Conservation (phyloP, 2,113 vertebrate genomes). For the Mirza zaza region DNA sequence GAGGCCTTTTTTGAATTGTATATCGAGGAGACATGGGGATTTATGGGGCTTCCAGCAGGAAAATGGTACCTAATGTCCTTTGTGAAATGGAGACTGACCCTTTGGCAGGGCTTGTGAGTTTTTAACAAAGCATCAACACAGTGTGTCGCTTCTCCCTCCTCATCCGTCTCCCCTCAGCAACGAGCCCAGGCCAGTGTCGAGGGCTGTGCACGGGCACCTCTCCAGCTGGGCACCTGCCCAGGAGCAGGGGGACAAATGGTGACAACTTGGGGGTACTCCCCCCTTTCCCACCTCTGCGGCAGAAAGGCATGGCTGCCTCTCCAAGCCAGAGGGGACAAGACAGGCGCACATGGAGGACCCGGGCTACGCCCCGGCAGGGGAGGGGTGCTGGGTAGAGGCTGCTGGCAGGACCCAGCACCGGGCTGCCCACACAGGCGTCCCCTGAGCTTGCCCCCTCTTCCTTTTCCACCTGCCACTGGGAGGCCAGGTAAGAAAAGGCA, state of each 20-base stretch:
- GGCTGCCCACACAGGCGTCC: rapidly evolving
- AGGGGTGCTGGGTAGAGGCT: neutral
- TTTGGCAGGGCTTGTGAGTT: neutral
- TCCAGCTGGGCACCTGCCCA: neutral
- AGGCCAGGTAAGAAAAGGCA: neutral
- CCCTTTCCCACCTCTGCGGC: neutral
- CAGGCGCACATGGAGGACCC: rapidly evolving
- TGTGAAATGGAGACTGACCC: conserved; percentile 1
- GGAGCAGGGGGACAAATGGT: neutral
- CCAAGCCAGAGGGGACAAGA: neutral
- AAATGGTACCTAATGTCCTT: neutral
- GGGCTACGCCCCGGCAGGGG: rapidly evolving
- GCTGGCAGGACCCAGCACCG: neutral
- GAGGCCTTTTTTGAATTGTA: conserved; percentile 77
- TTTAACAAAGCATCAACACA: conserved; percentile 6
- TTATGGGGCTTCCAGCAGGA: conserved; percentile 61
- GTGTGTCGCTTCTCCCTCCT: neutral
- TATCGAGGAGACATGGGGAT: conserved; percentile 72
- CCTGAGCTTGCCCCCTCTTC: rapidly evolving
- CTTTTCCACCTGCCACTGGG: neutral
- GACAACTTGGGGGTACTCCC: neutral
- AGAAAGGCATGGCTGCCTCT: neutral
- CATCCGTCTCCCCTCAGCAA: neutral
- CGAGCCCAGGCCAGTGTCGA: rapidly evolving
- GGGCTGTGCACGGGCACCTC: rapidly evolving